These are phyloP conservation scores for Pollenia angustigena DNA, from an alignment of 2,888 invertebrate genomes.

Conservation along the genomic window DNA sequence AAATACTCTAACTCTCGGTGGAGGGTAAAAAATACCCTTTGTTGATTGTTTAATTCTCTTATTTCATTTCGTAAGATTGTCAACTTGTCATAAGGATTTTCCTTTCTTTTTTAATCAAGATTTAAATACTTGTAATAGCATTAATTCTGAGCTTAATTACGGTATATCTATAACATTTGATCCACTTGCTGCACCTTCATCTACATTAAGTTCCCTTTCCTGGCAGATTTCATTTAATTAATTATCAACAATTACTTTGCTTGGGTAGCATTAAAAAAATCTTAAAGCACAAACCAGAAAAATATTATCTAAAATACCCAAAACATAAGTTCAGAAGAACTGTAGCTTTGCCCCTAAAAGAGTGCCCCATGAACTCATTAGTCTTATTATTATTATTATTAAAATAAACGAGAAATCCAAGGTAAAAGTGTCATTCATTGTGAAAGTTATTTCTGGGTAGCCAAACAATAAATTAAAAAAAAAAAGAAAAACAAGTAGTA, in stretches of 20 bases:
- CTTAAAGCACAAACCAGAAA: not conserved
- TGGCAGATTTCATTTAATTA: not conserved
- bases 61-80: too few species aligned
- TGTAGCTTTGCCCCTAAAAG: not conserved
- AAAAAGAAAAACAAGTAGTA: constrained; percentile 29
- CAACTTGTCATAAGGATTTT: too few species aligned
- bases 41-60: too few species aligned
- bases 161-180: not conserved
- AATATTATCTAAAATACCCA: not conserved
- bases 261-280: not conserved
- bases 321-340: not conserved
- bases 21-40: too few species aligned
- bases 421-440: constrained; percentile 25
- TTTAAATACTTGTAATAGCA: too few species aligned
- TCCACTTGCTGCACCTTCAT: not conserved
- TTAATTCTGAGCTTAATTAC: not conserved
- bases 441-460: not conserved
- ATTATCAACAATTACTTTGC: not conserved
- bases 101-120: too few species aligned
- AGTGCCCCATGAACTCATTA: constrained; percentile 12
- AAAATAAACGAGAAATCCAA: not conserved
- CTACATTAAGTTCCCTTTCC: not conserved
- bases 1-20: too few species aligned
- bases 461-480: not conserved
- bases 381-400: not conserved